phyloP scores from a whole-genome alignment of 2,113 vertebrate species.

The Hydrolagus affinis region DNA sequence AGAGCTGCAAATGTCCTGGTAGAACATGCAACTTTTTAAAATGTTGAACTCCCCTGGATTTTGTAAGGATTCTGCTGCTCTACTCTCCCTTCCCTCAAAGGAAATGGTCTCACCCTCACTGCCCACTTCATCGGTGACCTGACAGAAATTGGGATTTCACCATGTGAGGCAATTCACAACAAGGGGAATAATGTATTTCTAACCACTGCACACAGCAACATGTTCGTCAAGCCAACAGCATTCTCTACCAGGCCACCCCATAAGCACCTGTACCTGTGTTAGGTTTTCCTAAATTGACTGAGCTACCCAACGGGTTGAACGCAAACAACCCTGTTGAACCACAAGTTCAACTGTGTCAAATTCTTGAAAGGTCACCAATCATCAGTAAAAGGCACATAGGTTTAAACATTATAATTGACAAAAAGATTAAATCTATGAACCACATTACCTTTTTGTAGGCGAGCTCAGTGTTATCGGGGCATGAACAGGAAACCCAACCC shows the following conservation, averaged over 20 bases:
- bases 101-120: not conserved
- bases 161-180: not conserved
- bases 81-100: not conserved
- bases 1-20: not conserved
- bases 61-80: not conserved
- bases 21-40: not conserved
- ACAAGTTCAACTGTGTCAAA: not conserved
- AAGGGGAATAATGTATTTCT: not conserved
- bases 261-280: not conserved
- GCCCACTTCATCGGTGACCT: not conserved
- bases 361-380: not conserved
- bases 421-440: not conserved
- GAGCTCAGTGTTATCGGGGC: constrained; percentile 77
- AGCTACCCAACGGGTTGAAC: no score
- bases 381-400: not conserved
- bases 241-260: not conserved
- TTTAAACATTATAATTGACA: not conserved
- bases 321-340: not conserved
- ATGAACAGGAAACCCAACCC: constrained; percentile 79
- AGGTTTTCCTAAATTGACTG: no score
- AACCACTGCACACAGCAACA: not conserved
- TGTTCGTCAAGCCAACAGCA: not conserved
- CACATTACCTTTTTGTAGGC: constrained; percentile 81
- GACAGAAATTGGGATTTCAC: not conserved
- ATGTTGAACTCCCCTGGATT: not conserved